Evolutionary conservation across 2,888 invertebrate species (phyloP), one percentile per base, ranked within the genome.

Genomic region (Harpalus rufipes): DNA sequence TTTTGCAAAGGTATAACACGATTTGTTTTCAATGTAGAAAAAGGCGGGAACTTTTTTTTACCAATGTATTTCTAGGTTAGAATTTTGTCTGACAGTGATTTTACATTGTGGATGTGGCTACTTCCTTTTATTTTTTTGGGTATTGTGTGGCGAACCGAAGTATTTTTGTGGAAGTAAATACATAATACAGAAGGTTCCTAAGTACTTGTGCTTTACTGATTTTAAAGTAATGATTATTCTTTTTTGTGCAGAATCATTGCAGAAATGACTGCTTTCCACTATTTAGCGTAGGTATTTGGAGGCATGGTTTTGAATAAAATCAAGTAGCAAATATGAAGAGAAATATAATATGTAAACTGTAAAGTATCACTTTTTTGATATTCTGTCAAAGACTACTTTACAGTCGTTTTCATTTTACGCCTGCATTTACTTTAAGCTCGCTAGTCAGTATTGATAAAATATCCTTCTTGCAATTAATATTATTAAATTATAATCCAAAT

Each of bases 101-200:
- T 84, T 84, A 21, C 10, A 84, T 65, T 18, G 56, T 84, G 86
- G 81, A 85, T 18, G n/a, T 61, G 83, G 85, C 87, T 85, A 87
- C 88, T 88, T 88, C 88, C 88, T 88, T 87, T 88, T 86, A 81
- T 86, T 86, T 87, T 88, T 88, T 88, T 87, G 89, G 87, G 87
- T 87, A 88, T 86, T 85, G 81, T 89, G 89, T 87, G 89, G 89
- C 89, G 88, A 87, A 88, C 88, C 88, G 87, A 87, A 87, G 86
- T 82, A 87, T 87, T 88, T 88, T 88, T 80, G 86, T 86, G 80
- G 85, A 84, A 89, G 89, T 89, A 89, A 89, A 90, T 90, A 89
- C 89, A 90, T 90, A 90, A 90, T 90, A 89, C 88, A 89, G 90
- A 90, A 59, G 76, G 83, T 41, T 72, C 32, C 25, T 82, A 82